A percentile compares a stretch with the other conserved stretches of the same genome.
Evolutionary conservation across 2,797 vertebrate species (phyloP).

Genomic region (Typhlichthys eigenmanni): DNA sequence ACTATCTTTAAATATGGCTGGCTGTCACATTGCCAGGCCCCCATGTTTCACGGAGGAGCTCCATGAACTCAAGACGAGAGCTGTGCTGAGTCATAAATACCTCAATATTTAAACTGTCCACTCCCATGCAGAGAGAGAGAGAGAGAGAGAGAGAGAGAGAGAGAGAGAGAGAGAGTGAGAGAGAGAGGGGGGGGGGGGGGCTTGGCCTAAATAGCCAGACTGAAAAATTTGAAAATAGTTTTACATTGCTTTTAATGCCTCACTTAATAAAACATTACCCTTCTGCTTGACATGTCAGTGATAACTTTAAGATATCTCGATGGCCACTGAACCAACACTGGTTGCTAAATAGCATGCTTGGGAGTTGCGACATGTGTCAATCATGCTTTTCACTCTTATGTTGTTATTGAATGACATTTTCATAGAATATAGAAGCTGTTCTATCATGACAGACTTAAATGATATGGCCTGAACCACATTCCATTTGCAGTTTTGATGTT

Average conservation of each 20-base stretch:
- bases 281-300: slow-evolving; percentile 32
- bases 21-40: slow-evolving; percentile 50
- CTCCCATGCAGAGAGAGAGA: slow-evolving; percentile 43
- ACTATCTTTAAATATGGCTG: slow-evolving; percentile 67
- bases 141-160: not conserved
- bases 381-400: no score
- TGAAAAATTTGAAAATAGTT: slow-evolving; percentile 48
- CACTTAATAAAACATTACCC: slow-evolving; percentile 37
- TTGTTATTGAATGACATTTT: no score
- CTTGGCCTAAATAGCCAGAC: slow-evolving; percentile 15
- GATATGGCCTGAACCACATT: no score
- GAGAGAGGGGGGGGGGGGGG: slow-evolving; percentile 19
- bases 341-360: no score
- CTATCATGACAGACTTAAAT: no score
- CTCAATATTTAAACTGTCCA: slow-evolving; percentile 68
- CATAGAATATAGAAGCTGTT: no score
- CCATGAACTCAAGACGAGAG: slow-evolving; percentile 65
- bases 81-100: slow-evolving; percentile 73
- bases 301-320: not conserved
- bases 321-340: no score
- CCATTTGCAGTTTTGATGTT: no score
- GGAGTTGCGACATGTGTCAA: no score
- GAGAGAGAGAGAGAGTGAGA: slow-evolving; percentile 9
- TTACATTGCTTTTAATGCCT: slow-evolving; percentile 44
- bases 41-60: slow-evolving; percentile 58